Conservation (phyloP, 2,113 vertebrate species). For the Sorex fumeus region DNA sequence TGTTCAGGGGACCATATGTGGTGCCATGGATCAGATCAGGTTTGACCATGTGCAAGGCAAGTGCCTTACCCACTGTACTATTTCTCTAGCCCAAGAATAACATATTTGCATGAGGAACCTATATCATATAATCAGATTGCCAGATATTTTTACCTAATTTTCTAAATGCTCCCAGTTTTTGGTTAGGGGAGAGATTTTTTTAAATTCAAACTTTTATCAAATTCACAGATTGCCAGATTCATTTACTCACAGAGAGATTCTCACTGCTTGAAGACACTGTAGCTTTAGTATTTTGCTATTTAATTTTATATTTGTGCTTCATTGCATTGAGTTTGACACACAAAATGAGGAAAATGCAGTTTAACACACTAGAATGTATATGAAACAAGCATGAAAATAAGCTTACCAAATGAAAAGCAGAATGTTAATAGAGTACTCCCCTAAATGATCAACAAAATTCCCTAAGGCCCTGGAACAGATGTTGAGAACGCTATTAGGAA, state of each 20-base stretch:
- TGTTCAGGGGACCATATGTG: no score
- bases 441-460: no score
- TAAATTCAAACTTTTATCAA: background rate
- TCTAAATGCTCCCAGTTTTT: background rate
- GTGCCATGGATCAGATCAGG: no score
- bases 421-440: accelerated
- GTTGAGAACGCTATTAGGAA: background rate
- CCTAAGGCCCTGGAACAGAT: no score
- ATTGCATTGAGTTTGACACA: background rate
- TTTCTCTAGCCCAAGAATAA: background rate
- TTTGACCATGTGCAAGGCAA: no score
- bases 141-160: background rate
- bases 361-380: background rate
- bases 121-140: background rate
- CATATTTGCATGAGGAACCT: background rate
- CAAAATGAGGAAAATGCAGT: background rate
- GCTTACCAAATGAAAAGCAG: background rate
- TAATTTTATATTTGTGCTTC: background rate
- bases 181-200: background rate
- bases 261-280: background rate
- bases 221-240: background rate
- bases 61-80: no score
- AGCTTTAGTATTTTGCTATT: background rate
- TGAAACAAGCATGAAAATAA: background rate
- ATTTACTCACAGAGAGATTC: background rate